Base-by-base conservation (phyloP, 1,140 invertebrate species). In the Drosophila nikananu region DNA sequence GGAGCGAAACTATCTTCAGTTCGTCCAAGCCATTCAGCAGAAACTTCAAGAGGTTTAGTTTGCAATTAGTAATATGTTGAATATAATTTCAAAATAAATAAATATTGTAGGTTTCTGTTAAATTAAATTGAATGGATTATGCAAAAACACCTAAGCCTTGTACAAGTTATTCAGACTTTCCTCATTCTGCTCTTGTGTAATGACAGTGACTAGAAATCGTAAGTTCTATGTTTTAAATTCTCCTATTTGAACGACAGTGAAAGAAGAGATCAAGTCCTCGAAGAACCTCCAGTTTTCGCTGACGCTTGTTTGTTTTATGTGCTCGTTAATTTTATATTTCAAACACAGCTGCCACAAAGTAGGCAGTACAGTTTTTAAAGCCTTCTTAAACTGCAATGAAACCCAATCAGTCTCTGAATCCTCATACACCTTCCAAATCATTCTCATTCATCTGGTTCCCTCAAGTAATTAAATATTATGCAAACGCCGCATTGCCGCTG, bases 1-100 rank as follows among this genome's bases (percentile, higher is more conserved):
- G 60, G 61, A 86, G 44, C 90, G 77, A 52, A 91, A 92, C 52
- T 89, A 83, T 8, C 27, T 15, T 44, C 2, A 63, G 75, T n/a
- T 67, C 78, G n/a, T 52, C 84, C 19, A 10, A 35, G 30, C 54
- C 21, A 23, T 57, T 1, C 60, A 58, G 25, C 63, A 23, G 19
- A 54, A 19, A 17, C 19, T 35, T 21, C 2, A 17, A 1, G 52
- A 7, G n/a, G 6, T 5, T 32, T 35, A 54, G 48, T 12, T 5
- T 51, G 10, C 15, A 17, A 5, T 37, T 37, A 37, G 8, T 8
- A 49, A 25, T 9, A 25, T 9, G 5, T 9, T 12, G 27, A 27
- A 5, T 17, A 49, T 25, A 5, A 46, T 46, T 13, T 42, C 1
- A 19, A 19, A 21, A 21, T 46, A 21, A 23, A 15, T 21, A 13